Conservation (phyloP, 1,140 invertebrate species). For the Ceratitis capitata region DNA sequence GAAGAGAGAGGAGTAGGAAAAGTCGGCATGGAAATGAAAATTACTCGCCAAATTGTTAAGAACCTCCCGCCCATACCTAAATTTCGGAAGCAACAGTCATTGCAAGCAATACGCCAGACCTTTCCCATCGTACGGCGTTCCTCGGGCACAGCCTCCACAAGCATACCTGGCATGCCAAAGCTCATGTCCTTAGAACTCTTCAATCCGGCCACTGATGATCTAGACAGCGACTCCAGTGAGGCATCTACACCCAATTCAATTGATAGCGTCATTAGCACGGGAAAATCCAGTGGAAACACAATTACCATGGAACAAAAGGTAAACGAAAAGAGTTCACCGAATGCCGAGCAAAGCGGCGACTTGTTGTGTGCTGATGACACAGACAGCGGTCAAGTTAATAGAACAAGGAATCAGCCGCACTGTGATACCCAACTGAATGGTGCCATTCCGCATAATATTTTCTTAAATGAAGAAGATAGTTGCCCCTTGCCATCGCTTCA, state of each 20-base stretch:
- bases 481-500: conserved; percentile 50
- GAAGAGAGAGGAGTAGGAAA: conserved; percentile 37
- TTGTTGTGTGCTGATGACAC: neutral
- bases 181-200: conserved; percentile 84
- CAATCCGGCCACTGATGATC: conserved; percentile 89
- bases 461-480: conserved; percentile 59
- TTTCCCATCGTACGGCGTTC: conserved; percentile 73
- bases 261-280: conserved; percentile 82
- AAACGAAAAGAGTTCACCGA: neutral
- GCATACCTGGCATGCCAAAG: conserved; percentile 69
- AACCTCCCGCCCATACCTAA: conserved; percentile 71
- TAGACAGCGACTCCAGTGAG: conserved; percentile 88
- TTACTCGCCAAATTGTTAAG: conserved; percentile 70
- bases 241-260: conserved; percentile 87
- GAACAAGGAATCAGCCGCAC: conserved; percentile 49
- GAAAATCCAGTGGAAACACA: conserved; percentile 46
- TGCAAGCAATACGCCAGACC: conserved; percentile 62
- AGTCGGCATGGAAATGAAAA: conserved; percentile 50
- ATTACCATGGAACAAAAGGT: neutral
- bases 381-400: neutral
- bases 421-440: conserved; percentile 53
- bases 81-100: conserved; percentile 69
- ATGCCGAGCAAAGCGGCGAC: conserved; percentile 44
- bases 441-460: conserved; percentile 52
- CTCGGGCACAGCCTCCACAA: conserved; percentile 62